These are phyloP conservation scores for Bambusicola thoracicus DNA, from an alignment of 2,113 vertebrate genomes.

Conservation along the genomic window DNA sequence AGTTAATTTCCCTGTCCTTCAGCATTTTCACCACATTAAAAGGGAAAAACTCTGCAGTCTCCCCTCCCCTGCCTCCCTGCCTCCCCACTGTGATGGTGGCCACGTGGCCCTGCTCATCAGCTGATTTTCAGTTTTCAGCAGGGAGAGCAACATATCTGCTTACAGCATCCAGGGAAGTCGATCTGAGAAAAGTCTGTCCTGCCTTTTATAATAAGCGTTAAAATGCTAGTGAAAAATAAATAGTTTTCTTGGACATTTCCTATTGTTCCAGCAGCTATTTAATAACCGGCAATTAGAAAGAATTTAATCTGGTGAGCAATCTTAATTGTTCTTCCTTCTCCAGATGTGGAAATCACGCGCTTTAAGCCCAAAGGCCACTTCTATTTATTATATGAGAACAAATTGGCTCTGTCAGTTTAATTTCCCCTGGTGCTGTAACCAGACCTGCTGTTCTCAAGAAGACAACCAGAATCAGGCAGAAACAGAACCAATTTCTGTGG, in stretches of 20 bases:
- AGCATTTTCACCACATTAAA: neutral
- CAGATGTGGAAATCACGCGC: neutral
- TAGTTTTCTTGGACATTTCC: neutral
- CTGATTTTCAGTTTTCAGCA: neutral
- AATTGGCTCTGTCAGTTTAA: constrained; percentile 3
- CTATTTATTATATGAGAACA: constrained; percentile 48
- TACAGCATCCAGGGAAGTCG: neutral
- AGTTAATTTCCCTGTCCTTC: neutral
- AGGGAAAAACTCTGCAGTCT: neutral
- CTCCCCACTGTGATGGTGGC: fast-evolving
- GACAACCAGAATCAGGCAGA: neutral
- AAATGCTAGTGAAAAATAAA: neutral
- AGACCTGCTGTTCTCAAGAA: neutral
- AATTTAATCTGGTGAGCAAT: neutral
- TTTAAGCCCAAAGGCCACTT: constrained; percentile 6
- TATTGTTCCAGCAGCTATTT: neutral
- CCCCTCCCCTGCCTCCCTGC: neutral
- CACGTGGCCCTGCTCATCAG: neutral
- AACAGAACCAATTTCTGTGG: constrained; percentile 20
- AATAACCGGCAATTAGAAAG: neutral
- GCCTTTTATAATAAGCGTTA: neutral
- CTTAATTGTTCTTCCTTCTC: neutral
- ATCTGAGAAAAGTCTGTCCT: neutral
- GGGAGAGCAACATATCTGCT: neutral
- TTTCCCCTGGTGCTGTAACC: neutral